Base-by-base conservation (phyloP, 1,140 invertebrate genomes). In the Caenorhabditis inopinata region DNA sequence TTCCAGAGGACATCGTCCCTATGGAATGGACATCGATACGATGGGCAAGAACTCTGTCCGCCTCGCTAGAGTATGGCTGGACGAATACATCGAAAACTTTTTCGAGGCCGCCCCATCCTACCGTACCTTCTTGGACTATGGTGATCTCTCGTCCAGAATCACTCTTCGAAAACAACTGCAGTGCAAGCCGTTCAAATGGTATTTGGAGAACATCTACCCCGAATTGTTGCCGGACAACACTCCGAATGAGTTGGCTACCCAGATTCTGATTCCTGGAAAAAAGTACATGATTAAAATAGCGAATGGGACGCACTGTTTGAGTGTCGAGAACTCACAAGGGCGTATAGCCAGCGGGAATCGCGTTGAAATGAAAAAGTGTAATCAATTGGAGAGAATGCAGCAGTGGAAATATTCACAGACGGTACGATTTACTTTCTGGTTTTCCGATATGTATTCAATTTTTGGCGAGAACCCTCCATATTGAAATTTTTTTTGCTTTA, bases 131-230 rank as follows among this genome's bases (percentile, higher is more conserved):
- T 81, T 82, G 14, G 86, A 87, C 49, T 62, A 81, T 6, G 95
- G 95, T 32, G 93, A 96, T 90, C 92, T 96, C 5, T 92, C 92
- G 25, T 92, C 93, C 82, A 91, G 95, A 1, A 90, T 92, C 82
- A 91, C 92, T 74, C 89, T 97, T 5, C 90, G 95, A 18, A 91
- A 95, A 84, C 91, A 91, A 76, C 91, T 99, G 29, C 92, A 96
- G 85, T 99, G 97, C 89, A 97, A 98, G 90, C 93, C 93, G 86
- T 99, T 99, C 91, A 92, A 94, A 62, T 98, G 96, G 96, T 98
- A 97, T 90, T 90, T 98, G 87, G 77, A 83, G 18, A 83, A 58
- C 14, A 79, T 83, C 12, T 83, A 83, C 29, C 83, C 83, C 25
- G 83, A 83, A 73, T 32, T 83, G n/a, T 35, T 83, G 58, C 82